These are phyloP conservation scores for Nowickia ferox DNA, from an alignment of 2,888 invertebrate genomes.

Conservation along the genomic window DNA sequence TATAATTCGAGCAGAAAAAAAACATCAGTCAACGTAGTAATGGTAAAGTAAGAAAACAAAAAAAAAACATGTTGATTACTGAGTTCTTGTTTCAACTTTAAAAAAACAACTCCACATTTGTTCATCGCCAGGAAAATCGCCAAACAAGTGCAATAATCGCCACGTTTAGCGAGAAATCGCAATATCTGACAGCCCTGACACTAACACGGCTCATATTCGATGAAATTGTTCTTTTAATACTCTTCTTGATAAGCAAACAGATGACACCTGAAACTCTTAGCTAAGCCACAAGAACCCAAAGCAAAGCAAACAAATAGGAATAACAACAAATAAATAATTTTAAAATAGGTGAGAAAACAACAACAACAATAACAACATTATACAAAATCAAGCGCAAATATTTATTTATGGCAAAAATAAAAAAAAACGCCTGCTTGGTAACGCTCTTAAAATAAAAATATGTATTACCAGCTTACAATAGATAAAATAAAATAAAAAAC, in stretches of 20 bases:
- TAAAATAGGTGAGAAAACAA: constrained; percentile 60
- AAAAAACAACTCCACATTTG: too few species aligned
- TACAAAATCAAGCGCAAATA: constrained; percentile 13
- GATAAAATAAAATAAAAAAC: constrained; percentile 15
- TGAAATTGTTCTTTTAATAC: constrained; percentile 10
- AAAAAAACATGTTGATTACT: too few species aligned
- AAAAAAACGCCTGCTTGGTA: constrained; percentile 32
- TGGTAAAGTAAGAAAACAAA: too few species aligned
- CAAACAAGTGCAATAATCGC: too few species aligned
- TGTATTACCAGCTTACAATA: constrained; percentile 34
- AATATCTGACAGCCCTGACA: too few species aligned
- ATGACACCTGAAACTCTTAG: constrained; percentile 40
- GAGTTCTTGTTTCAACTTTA: too few species aligned
- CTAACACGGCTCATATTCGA: neutral
- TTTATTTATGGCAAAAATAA: constrained; percentile 34
- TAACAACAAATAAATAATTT: constrained; percentile 34
- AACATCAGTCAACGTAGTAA: too few species aligned
- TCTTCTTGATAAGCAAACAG: neutral
- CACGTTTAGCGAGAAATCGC: too few species aligned
- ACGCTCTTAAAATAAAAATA: constrained; percentile 32
- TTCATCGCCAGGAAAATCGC: too few species aligned
- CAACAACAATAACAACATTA: constrained; percentile 15
- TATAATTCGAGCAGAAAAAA: too few species aligned
- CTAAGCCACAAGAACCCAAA: constrained; percentile 45
- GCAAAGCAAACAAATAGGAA: constrained; percentile 32